phyloP scores from a whole-genome alignment of 2,797 vertebrate species.

The Chelidonichthys spinosus region DNA sequence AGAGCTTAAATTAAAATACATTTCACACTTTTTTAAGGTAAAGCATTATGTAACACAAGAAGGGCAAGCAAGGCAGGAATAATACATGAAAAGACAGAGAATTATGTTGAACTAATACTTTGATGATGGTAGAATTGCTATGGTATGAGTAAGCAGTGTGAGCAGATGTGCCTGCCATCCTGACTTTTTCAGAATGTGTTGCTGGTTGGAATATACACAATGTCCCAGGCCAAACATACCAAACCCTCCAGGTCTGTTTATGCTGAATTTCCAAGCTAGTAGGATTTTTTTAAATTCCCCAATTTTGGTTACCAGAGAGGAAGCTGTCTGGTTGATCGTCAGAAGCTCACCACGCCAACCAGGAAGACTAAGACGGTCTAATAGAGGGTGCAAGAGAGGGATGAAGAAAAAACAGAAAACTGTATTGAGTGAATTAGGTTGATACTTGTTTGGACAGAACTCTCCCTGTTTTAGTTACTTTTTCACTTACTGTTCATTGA shows the following conservation, averaged over 20 bases:
- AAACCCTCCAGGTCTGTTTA: constrained; percentile 3
- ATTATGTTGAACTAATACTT: neutral
- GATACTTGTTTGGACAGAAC: neutral
- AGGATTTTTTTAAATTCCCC: neutral
- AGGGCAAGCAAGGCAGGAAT: neutral
- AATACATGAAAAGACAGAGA: neutral
- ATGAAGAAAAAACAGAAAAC: neutral
- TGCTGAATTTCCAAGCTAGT: constrained; percentile 10
- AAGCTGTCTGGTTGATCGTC: constrained; percentile 1
- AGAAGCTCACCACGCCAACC: neutral
- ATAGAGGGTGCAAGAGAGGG: neutral
- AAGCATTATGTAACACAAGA: neutral
- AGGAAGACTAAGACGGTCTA: neutral
- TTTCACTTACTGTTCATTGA: too few relatives aligned
- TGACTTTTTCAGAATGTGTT: constrained; percentile 7
- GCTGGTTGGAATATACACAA: constrained; percentile 32
- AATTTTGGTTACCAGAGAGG: constrained; percentile 14
- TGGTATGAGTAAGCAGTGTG: neutral
- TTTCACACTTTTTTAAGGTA: neutral
- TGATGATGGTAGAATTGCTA: neutral
- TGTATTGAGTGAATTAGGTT: neutral
- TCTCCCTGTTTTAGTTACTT: too few relatives aligned
- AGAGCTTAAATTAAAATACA: neutral
- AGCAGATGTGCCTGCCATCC: neutral
- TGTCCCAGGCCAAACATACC: constrained; percentile 19